Evolutionary conservation across 1,140 invertebrate genomes (phyloP), one percentile per base, ranked within the genome.

Genomic region (Tetragonula clypearis): DNA sequence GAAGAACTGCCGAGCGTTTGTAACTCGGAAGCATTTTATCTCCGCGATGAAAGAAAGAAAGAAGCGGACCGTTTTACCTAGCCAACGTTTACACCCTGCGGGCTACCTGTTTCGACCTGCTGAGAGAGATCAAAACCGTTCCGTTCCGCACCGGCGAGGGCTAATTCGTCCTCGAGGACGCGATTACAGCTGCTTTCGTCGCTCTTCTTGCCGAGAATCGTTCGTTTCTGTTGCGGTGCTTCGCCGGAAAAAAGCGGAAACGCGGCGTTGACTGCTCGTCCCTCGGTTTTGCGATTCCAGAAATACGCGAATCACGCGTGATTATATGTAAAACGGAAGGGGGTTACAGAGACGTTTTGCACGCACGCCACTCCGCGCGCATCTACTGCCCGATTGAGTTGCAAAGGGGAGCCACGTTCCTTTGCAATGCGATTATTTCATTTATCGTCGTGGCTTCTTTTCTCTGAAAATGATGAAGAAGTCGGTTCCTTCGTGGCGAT

Each of bases 101-200:
- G 49, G 55, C 49, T 21, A 12, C n/a, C 55, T 87, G 84, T 79
- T 81, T 75, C 75, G 73, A 76, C 74, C 71, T 60, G 65, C 66
- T 30, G 30, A n/a, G 71, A 74, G 72, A 78, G 90, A 91, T 91
- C 87, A 86, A 80, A 69, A 69, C 85, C 68, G 78, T 71, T 56
- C 89, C 89, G 90, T 91, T 91, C 90, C 90, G 86, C 89, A 76
- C 84, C 85, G 77, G 58, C 83, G 80, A 79, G 23, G 60, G 72
- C 89, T 90, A 90, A 90, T 90, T 90, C 82, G 86, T 88, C 79
- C 86, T 80, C 81, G 89, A 79, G 78, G 78, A 90, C 86, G n/a
- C 26, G 69, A 41, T 73, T 58, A 65, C 80, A 83, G 88, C 80
- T 79, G 60, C 66, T 79, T 58, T 85, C 80, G 68, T 80, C 60